Base-by-base conservation (phyloP, 2,113 vertebrate species). In the Tilapia sparmanii region DNA sequence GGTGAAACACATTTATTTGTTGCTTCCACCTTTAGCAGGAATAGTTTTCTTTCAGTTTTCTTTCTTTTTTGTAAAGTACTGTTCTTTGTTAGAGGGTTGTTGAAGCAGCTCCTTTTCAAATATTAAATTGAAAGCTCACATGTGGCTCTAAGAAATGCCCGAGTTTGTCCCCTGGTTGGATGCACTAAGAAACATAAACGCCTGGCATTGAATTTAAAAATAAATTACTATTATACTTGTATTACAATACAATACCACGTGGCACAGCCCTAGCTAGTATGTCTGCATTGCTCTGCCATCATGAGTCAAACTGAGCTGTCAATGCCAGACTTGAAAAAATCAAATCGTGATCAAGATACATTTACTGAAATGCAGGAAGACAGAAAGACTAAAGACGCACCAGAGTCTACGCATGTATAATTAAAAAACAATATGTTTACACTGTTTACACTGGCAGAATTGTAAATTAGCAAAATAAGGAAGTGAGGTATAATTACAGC, bases 321-420 rank as follows among this genome's bases (percentile, higher is more conserved):
- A 26, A 45, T 73, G 6, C 15, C 40, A 45, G 22, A 73, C 40
- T 47, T 47, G 22, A 26, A 73, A 16, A 45, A 47, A 47, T 47
- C 1, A 47, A 45, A 45, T 76, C 1, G 1, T 18, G 15, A 29
- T 42, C 12, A 24, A 47, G 68, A 26, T 73, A 73, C 13, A 45
- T 26, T 73, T 26, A 73, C 22, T 26, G 2, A 73, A 73, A 73
- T 47, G 22, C 68, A 11, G 8, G 15, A 47, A 26, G 22, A 73
- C 0, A 24, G 13, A 16, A 73, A 73, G 0, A 73, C 38, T 18
- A 18, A 40, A 71, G 35, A n/a, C 3, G 0, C 61, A 45, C 13
- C 40, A 26, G 13, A 45, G 13, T 76, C 22, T 76, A 45, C 4
- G 6, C 15, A 76, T 47, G 40, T 47, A 29, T 7, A 47, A 26